A percentile compares a stretch with the other conserved stretches of the same genome.
These are phyloP conservation scores for Oasisia sp. DNA, from an alignment of 2,888 invertebrate genomes.

Conservation along the genomic window DNA sequence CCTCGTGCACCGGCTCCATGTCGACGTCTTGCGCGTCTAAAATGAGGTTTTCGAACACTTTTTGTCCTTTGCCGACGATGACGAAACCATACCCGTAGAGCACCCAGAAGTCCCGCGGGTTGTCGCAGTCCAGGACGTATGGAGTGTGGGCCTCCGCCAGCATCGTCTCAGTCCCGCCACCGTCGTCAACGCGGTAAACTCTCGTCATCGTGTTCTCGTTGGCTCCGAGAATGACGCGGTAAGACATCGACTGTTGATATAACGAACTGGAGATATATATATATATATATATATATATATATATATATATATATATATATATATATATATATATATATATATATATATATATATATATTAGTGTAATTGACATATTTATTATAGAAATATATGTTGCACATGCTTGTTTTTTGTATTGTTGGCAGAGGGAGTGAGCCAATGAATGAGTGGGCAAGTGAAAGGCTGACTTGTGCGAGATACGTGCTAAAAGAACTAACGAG, in stretches of 20 bases:
- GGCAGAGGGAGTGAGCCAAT: too few species aligned
- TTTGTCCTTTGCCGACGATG: neutral
- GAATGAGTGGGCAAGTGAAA: too few species aligned
- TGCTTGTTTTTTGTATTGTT: too few species aligned
- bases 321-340: too few species aligned
- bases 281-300: too few species aligned
- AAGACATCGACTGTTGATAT: neutral
- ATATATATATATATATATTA: too few species aligned
- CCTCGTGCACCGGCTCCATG: neutral
- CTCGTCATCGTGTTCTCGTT: neutral
- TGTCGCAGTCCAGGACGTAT: neutral
- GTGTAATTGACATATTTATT: too few species aligned
- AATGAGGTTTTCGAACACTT: neutral
- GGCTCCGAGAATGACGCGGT: neutral
- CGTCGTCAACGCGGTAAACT: neutral
- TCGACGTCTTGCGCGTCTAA: neutral
- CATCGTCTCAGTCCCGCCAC: neutral
- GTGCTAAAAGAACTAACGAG: too few species aligned
- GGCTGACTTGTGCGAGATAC: too few species aligned
- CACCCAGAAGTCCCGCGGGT: neutral
- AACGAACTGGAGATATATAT: neutral
- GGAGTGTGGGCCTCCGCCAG: neutral
- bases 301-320: too few species aligned
- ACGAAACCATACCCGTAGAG: neutral
- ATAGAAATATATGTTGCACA: too few species aligned